Conservation (phyloP, 2,797 vertebrate species). For the Peromyscus aztecus region DNA sequence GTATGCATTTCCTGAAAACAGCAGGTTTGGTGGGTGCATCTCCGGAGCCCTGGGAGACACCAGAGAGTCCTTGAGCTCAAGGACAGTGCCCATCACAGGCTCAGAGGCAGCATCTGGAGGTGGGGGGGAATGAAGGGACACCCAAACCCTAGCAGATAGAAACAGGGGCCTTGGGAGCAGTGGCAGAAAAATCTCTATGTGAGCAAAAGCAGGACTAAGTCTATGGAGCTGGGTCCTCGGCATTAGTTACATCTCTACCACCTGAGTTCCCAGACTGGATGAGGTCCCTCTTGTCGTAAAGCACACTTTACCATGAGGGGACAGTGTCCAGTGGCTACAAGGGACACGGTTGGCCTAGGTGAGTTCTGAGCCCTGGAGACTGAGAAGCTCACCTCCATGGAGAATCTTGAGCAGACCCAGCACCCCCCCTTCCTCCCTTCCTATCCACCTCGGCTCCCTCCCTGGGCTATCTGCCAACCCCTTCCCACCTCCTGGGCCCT, state of each 20-base stretch:
- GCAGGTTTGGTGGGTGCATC: not conserved
- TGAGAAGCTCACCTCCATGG: not conserved
- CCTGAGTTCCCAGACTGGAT: not conserved
- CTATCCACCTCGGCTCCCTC: not conserved
- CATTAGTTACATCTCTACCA: not conserved
- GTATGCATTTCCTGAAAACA: not conserved
- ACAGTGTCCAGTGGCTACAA: fast-evolving
- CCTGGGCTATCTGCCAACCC: not conserved
- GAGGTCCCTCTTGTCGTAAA: no score
- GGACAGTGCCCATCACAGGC: not conserved
- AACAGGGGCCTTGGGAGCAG: not conserved
- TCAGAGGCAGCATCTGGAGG: not conserved
- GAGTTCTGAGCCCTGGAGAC: not conserved
- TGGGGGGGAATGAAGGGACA: not conserved
- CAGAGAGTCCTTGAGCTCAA: not conserved
- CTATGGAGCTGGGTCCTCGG: not conserved
- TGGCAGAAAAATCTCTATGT: fast-evolving
- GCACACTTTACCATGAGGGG: not conserved
- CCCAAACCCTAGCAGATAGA: not conserved
- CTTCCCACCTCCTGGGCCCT: not conserved
- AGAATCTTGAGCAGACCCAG: not conserved
- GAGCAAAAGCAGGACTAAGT: not conserved
- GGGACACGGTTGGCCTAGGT: not conserved
- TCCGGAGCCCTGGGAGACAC: not conserved
- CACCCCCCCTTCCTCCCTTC: fast-evolving